A percentile compares a stretch with the other conserved stretches of the same genome.
Conservation (phyloP, 2,113 vertebrate genomes). For the Lipophrys pholis region DNA sequence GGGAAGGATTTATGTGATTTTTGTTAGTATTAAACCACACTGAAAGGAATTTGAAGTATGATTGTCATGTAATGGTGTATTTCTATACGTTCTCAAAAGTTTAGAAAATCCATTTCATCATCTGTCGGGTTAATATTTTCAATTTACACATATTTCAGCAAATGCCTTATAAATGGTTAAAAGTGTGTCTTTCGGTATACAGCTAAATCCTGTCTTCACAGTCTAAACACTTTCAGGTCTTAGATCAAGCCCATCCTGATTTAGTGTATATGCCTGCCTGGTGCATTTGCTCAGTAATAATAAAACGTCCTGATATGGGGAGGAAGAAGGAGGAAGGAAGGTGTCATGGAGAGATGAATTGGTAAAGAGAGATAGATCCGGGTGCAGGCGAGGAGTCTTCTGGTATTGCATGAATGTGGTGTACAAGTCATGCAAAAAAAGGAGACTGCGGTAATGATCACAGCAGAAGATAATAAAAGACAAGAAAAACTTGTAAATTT, state of each 20-base stretch:
- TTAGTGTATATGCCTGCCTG: conserved; percentile 56
- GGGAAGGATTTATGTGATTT: too few relatives aligned
- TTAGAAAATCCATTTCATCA: too few relatives aligned
- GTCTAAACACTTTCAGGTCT: conserved; percentile 43
- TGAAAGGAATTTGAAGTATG: too few relatives aligned
- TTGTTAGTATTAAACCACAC: too few relatives aligned
- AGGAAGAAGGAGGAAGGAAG: conserved; percentile 53
- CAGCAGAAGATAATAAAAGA: conserved; percentile 14
- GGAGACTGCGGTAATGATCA: conserved; percentile 13
- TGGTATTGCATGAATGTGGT: conserved; percentile 42
- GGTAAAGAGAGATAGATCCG: conserved; percentile 27
- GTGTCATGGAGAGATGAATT: conserved; percentile 52
- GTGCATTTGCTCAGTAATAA: conserved; percentile 51
- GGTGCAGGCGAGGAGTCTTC: conserved; percentile 26
- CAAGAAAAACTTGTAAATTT: background rate
- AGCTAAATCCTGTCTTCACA: conserved; percentile 46
- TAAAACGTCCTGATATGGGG: conserved; percentile 56
- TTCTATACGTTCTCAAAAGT: too few relatives aligned
- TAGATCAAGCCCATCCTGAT: conserved; percentile 27
- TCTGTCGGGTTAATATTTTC: too few relatives aligned
- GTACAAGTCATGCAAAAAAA: conserved; percentile 15
- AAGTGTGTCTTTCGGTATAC: conserved; percentile 24
- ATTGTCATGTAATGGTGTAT: too few relatives aligned
- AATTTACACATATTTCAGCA: too few relatives aligned
- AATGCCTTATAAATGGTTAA: conserved; percentile 15